phyloP scores from a whole-genome alignment of 2,113 vertebrate genomes.

The Etheostoma cragini region DNA sequence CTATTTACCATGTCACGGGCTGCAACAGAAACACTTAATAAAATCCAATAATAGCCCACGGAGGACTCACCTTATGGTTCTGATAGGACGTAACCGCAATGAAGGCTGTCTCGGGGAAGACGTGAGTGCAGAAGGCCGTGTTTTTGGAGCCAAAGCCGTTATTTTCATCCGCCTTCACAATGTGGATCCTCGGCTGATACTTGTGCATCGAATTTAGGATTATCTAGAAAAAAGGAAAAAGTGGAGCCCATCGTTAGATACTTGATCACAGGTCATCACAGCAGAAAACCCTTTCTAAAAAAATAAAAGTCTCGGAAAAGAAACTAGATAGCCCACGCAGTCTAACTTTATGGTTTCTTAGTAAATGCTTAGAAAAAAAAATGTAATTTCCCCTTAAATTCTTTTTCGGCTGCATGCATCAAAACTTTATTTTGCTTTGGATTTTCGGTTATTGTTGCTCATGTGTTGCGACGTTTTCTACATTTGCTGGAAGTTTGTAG shows the following conservation, averaged over 20 bases:
- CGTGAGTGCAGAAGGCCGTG: conserved; percentile 97
- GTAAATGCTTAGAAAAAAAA: background rate
- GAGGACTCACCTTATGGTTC: conserved; percentile 92
- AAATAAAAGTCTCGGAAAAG: background rate
- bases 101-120: conserved; percentile 96
- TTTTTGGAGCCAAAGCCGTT: conserved; percentile 99
- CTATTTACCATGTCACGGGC: background rate
- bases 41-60: background rate
- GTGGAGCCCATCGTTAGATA: background rate
- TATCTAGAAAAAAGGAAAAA: conserved; percentile 84
- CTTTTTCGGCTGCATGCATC: background rate
- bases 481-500: background rate
- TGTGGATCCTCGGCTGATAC: conserved; percentile 97
- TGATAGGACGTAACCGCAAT: conserved; percentile 98
- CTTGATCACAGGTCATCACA: background rate
- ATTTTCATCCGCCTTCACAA: conserved; percentile 98
- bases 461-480: background rate
- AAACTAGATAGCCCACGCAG: background rate
- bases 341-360: background rate
- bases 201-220: conserved; percentile 99
- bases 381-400: background rate
- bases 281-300: background rate
- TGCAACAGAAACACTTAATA: background rate
- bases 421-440: background rate
- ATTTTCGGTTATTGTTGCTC: background rate